Evolutionary conservation across 2,113 vertebrate species (phyloP), one percentile per base, ranked within the genome.

Genomic region (Thermophis baileyi): DNA sequence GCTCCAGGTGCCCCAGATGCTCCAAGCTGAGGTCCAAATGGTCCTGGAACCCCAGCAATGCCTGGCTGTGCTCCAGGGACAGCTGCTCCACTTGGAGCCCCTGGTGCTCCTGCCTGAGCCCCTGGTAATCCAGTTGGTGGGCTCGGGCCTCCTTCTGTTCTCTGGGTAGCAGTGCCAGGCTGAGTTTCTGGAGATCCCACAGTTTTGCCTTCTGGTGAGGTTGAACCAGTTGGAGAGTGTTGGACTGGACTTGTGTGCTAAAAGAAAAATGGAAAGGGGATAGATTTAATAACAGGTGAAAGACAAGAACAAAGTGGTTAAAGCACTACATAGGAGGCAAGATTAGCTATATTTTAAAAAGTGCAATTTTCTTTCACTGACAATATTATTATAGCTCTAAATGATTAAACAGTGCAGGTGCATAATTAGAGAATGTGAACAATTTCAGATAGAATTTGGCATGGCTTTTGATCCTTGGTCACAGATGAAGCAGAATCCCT

Each of bases 111-210:
- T 27, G 47, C 27, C 60, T 81, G 63, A 20, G 20, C 4, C 0
- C 87, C 92, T 4, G 57, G 74, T 1, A 27, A 3, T 4, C 47
- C 74, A 22, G 1, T 1, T 18, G 57, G 22, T 0, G 25, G 6
- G 0, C 47, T 8, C 0, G 50, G 27, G 3, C 27, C 0, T 1
- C 44, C 91, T 47, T 44, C 51, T 54, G n/a, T 89, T 89, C 22
- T 89, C 10, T 89, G 53, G 11, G 2, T 18, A 18, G 40, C 20
- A 11, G 0, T 12, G 25, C 89, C 92, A n/a, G 87, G 30, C 30
- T 50, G 40, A 0, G n/a, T 40, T 24, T 3, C 0, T 0, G 44
- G 0, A 0, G 53, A 25, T 49, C 16, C 85, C 53, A 74, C 1
- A 0, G 1, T 0, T 25, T 50, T 0, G 11, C 54, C 9, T 7